These are phyloP conservation scores for Drosophila pseudotalamancana DNA, from an alignment of 2,888 invertebrate species.

Conservation along the genomic window DNA sequence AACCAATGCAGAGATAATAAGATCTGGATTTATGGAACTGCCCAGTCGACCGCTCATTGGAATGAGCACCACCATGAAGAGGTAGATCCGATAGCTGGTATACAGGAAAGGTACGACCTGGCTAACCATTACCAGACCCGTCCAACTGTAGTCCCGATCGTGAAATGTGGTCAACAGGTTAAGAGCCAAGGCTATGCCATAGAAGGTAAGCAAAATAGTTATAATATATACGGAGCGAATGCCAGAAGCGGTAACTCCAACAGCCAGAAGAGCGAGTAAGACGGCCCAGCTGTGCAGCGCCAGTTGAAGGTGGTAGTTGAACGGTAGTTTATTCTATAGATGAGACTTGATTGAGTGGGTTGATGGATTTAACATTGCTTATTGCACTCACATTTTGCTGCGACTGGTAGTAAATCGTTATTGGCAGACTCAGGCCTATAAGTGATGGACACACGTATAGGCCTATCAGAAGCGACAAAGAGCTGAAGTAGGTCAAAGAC, in stretches of 20 bases:
- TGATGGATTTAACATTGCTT: not conserved
- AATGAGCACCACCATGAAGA: conserved; percentile 85
- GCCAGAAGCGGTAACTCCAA: conserved; percentile 62
- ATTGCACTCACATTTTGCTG: conserved; percentile 66
- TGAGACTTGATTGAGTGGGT: not conserved
- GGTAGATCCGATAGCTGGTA: conserved; percentile 84
- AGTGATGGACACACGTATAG: conserved; percentile 80
- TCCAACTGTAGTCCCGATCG: conserved; percentile 68
- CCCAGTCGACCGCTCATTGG: conserved; percentile 87
- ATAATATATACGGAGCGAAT: conserved; percentile 78
- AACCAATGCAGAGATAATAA: conserved; percentile 84
- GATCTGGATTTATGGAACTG: conserved; percentile 85
- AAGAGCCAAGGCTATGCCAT: conserved; percentile 67
- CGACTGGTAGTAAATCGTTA: conserved; percentile 68
- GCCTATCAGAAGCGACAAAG: conserved; percentile 85
- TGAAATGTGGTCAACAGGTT: conserved; percentile 77
- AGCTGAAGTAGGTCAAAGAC: conserved; percentile 87
- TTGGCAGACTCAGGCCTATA: conserved; percentile 73
- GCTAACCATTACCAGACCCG: conserved; percentile 74
- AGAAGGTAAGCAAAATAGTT: conserved; percentile 76
- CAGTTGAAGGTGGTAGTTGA: conserved; percentile 75
- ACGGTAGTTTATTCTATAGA: conserved; percentile 68
- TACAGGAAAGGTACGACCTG: conserved; percentile 84
- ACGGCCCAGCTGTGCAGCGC: conserved; percentile 79
- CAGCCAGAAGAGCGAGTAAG: conserved; percentile 63